These are phyloP conservation scores for Amphiprion percula DNA, from an alignment of 2,113 vertebrate species.

Conservation along the genomic window DNA sequence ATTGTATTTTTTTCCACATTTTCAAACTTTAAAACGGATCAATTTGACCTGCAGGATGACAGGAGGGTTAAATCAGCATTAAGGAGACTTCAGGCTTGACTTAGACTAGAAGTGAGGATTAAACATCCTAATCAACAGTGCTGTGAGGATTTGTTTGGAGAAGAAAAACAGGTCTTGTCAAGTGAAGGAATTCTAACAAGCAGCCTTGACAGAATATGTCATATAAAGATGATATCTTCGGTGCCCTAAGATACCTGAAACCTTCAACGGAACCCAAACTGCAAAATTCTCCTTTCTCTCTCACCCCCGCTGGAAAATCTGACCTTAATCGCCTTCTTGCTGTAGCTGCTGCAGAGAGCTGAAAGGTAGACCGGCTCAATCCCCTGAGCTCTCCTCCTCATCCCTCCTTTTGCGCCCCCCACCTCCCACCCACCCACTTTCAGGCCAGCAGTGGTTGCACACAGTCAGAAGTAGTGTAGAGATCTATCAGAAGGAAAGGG, in stretches of 20 bases:
- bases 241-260: not conserved
- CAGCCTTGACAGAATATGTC: too few species aligned
- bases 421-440: constrained; percentile 11
- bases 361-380: constrained; percentile 21
- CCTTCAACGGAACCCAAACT: not conserved
- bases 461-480: constrained; percentile 1
- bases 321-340: constrained; percentile 23
- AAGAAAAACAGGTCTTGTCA: too few species aligned
- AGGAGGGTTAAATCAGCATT: too few species aligned
- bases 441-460: constrained; percentile 21
- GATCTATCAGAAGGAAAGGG: constrained; percentile 51
- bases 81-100: too few species aligned
- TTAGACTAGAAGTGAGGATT: too few species aligned
- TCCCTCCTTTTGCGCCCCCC: not conserved
- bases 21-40: too few species aligned
- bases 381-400: constrained; percentile 22
- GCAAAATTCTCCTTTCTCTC: not conserved
- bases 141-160: too few species aligned
- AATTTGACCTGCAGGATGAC: too few species aligned
- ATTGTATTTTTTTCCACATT: too few species aligned
- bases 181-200: not conserved
- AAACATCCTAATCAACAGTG: too few species aligned
- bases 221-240: too few species aligned
- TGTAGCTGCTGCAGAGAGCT: constrained; percentile 4
- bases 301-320: not conserved